Base-by-base conservation (phyloP, 2,113 vertebrate genomes). In the Tenebrosternarchus preto region DNA sequence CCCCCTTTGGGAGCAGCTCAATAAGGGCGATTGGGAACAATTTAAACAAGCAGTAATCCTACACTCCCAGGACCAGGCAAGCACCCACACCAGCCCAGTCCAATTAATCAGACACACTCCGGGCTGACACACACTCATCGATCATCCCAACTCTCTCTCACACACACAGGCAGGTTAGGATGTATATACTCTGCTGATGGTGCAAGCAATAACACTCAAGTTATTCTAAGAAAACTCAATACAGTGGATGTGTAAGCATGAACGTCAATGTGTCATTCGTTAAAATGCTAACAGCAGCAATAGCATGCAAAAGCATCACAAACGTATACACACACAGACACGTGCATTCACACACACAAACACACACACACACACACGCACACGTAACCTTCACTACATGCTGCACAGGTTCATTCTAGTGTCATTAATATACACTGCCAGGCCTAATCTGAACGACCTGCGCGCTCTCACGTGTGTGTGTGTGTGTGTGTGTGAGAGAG, bases 11-110 rank as follows among this genome's bases (percentile, higher is more conserved):
- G 71, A 81, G 60, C 46, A 29, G 75, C 83, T 85, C 81, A 85
- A 85, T 85, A 71, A 67, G 63, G 66, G 71, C 76, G 83, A 84
- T 84, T 76, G 71, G 76, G 71, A 76, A 82, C 80, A 82, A 83
- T 85, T 85, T 81, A 85, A 83, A 81, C 78, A 78, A 72, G 78
- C 84, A 74, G 64, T 76, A 77, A 79, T 79, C 71, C 64, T 75
- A 17, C 20, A 71, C 27, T 78, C 79, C 77, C 82, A 81, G 76
- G 76, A 81, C 82, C 19, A 53, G 0, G 31, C 6, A 59, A 46
- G 79, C 79, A 86, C 84, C 84, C 82, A 86, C 82, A 81, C 66
- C 57, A 86, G 79, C 55, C 60, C 25, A 56, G 59, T 78, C 75
- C 82, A 79, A 86, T 86, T 86, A 86, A 86, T 83, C 77, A 81